Evolutionary conservation across 2,797 vertebrate species (phyloP), one percentile per base, ranked within the genome.

Genomic region (Phrynocephalus forsythii): DNA sequence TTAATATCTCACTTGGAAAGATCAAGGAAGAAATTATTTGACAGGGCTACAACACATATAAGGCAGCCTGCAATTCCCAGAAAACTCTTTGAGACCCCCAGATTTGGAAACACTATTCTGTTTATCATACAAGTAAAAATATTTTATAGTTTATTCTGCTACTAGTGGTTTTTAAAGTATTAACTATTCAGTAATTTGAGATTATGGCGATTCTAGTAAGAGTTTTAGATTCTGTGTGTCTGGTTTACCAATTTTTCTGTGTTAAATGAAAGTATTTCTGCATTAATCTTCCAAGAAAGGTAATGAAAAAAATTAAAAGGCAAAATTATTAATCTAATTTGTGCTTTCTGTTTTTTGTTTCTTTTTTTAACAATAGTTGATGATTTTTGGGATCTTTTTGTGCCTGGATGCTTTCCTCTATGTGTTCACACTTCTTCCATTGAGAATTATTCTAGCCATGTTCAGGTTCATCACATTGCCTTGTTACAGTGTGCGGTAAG

Each of bases 321-420:
- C 60, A 67, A 87, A 20, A 3, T 75, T 50, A 30, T 67, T 73
- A 63, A 44, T 63, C 73, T 81, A 48, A n/a, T 60, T 80, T 94
- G 87, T 92, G n/a, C 26, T 91, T 90, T 48, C 87, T 91, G 11
- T 83, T 60, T 78, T 75, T 15, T 95, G 73, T 92, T 89, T 89
- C 90, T 82, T 93, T 91, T 91, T 91, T 89, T 69, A 89, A 81
- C 86, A 96, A 63, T 95, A 99, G 99, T 95, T 99, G 95, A 99
- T 99, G 98, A 89, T 98, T 89, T 99, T 99, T 86, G 99, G 99
- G 90, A 97, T 98, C 95, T 99, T 99, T 95, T 96, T 99, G 95
- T 99, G 99, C 94, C 97, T 98, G 95, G 99, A 99, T 72, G 98
- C 99, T 28, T 99, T 99, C 97, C 97, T 99, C 63, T 99, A 99